Conservation (phyloP, 2,888 invertebrate species). For the Chymomyza caudatula region DNA sequence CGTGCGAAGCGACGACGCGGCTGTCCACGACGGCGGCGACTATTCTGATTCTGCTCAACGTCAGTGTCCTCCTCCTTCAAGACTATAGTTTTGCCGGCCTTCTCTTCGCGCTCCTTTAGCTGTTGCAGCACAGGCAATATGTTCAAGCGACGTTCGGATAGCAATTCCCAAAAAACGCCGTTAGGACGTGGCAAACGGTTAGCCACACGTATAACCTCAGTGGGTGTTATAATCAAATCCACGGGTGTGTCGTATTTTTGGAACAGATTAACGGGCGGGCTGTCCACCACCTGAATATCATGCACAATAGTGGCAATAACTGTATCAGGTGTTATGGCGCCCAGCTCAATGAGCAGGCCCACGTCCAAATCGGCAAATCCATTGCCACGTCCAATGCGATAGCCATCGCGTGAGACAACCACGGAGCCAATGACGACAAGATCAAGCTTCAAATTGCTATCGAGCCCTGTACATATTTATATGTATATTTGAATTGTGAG, state of each 20-base stretch:
- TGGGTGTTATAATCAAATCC: conserved; percentile 91
- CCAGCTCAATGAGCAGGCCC: conserved; percentile 88
- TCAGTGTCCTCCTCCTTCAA: conserved; percentile 86
- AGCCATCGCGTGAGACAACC: conserved; percentile 89
- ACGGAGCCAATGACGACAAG: conserved; percentile 91
- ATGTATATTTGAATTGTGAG: background rate
- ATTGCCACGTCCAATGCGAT: conserved; percentile 91
- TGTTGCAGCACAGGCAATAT: conserved; percentile 86
- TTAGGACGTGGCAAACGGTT: conserved; percentile 82
- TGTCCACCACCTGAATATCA: conserved; percentile 88
- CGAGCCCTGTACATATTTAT: conserved; percentile 80
- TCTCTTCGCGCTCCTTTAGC: conserved; percentile 84
- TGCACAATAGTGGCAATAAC: conserved; percentile 89
- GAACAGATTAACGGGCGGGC: conserved; percentile 86
- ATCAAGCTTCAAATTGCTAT: conserved; percentile 85
- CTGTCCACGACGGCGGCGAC: conserved; percentile 76
- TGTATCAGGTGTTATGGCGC: conserved; percentile 86
- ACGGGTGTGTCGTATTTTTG: conserved; percentile 90
- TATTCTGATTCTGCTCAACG: conserved; percentile 80
- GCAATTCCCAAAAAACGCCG: conserved; percentile 88
- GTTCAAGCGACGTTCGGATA: conserved; percentile 85
- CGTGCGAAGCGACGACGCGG: conserved; percentile 78
- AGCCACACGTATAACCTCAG: conserved; percentile 84
- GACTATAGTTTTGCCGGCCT: conserved; percentile 82
- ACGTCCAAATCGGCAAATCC: conserved; percentile 92